Percentiles rank a stretch among this genome's conserved stretches.
These are phyloP conservation scores for Chalcosyrphus nemorum DNA, from an alignment of 2,888 invertebrate species.

Conservation along the genomic window DNA sequence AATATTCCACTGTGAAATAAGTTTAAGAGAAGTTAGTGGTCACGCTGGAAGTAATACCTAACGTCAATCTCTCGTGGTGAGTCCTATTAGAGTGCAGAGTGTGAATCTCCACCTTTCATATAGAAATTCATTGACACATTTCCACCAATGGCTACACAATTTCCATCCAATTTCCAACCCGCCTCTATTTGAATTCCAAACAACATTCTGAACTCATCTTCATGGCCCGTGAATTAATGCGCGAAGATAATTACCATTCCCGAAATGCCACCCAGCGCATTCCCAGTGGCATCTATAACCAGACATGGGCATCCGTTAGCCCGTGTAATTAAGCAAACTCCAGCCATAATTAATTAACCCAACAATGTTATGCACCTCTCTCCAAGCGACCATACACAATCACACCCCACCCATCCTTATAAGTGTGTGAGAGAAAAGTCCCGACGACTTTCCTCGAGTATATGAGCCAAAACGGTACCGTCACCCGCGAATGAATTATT, in stretches of 20 bases:
- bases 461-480: slow-evolving; percentile 28
- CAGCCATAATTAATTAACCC: slow-evolving; percentile 45
- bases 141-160: too few species aligned
- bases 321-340: slow-evolving; percentile 31
- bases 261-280: background rate
- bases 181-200: background rate
- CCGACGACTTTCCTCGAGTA: slow-evolving; percentile 1
- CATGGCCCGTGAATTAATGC: background rate
- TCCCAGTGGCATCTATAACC: slow-evolving; percentile 4
- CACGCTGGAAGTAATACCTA: too few species aligned
- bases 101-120: too few species aligned
- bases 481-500: slow-evolving; percentile 56
- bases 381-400: background rate
- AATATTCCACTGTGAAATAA: too few species aligned
- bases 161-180: background rate
- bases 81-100: too few species aligned
- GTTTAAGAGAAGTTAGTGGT: too few species aligned
- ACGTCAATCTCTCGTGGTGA: too few species aligned
- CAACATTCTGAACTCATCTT: background rate
- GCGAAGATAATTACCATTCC: background rate
- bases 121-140: too few species aligned
- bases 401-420: background rate
- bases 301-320: background rate
- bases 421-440: slow-evolving; percentile 12
- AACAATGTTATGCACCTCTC: slow-evolving; percentile 41